Percentiles rank a stretch among this genome's conserved stretches.
Evolutionary conservation across 2,113 vertebrate species (phyloP).

Genomic region (Onychorhynchus coronatus): DNA sequence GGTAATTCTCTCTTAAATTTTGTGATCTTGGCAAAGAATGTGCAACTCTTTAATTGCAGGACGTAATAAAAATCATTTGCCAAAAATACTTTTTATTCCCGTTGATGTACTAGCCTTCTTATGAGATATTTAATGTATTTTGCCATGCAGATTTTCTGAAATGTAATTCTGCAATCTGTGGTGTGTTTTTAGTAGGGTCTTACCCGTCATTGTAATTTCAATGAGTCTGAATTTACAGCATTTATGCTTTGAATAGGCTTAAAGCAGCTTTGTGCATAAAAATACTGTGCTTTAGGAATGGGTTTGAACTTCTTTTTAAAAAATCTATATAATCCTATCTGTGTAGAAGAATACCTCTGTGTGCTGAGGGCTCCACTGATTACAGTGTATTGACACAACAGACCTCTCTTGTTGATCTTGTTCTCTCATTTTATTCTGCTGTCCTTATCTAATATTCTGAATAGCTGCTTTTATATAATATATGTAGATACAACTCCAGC

Average conservation of each 20-base stretch:
- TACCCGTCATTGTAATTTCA: not conserved
- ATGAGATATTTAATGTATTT: not conserved
- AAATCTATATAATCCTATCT: not conserved
- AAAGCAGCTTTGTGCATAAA: not conserved
- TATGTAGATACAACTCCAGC: not conserved
- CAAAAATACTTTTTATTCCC: not conserved
- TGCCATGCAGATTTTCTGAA: not conserved
- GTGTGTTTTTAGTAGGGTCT: not conserved
- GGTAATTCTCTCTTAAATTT: not conserved
- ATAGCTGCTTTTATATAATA: not conserved
- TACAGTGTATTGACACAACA: not conserved
- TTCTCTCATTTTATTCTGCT: not conserved
- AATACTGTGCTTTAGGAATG: not conserved
- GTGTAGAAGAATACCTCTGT: not conserved
- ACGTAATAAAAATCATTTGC: not conserved
- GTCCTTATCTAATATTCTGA: not conserved
- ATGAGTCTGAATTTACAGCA: not conserved
- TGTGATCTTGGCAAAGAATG: not conserved
- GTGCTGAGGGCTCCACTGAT: not conserved
- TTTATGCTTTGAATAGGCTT: not conserved
- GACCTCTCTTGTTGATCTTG: not conserved
- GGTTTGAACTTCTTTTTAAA: not conserved
- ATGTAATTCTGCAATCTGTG: not conserved
- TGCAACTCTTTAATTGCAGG: not conserved
- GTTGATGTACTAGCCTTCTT: not conserved